These are phyloP conservation scores for Brachionus paranguensis DNA, from an alignment of 1,140 invertebrate genomes.

Conservation along the genomic window DNA sequence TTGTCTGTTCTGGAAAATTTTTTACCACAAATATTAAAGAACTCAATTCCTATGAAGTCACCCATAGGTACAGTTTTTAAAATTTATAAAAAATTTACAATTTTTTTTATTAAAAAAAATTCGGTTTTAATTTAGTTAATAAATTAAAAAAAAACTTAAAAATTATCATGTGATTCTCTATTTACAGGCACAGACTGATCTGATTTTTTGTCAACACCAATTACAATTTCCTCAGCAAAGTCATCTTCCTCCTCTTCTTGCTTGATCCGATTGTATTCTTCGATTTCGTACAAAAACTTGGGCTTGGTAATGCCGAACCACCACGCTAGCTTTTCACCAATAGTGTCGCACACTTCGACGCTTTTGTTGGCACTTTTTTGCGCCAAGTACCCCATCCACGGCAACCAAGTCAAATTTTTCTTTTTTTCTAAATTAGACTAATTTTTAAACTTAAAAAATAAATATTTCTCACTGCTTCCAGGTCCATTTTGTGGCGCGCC, in stretches of 20 bases:
- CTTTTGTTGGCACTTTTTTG: neutral
- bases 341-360: conserved; percentile 13
- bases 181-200: neutral
- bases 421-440: neutral
- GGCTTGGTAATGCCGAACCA: conserved; percentile 37
- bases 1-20: neutral
- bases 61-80: neutral
- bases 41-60: neutral
- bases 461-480: neutral
- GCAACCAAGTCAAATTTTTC: conserved; percentile 32
- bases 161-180: neutral
- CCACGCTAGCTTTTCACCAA: conserved; percentile 32
- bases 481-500: neutral
- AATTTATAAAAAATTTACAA: neutral
- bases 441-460: neutral
- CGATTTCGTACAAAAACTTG: conserved; percentile 30
- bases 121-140: neutral
- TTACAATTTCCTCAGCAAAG: neutral
- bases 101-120: neutral
- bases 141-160: neutral
- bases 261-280: conserved; percentile 36
- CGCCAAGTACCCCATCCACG: conserved; percentile 5
- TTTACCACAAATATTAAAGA: neutral
- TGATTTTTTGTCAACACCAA: neutral
- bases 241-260: neutral